Conservation (phyloP, 2,888 invertebrate genomes). For the Abscondita cerata region DNA sequence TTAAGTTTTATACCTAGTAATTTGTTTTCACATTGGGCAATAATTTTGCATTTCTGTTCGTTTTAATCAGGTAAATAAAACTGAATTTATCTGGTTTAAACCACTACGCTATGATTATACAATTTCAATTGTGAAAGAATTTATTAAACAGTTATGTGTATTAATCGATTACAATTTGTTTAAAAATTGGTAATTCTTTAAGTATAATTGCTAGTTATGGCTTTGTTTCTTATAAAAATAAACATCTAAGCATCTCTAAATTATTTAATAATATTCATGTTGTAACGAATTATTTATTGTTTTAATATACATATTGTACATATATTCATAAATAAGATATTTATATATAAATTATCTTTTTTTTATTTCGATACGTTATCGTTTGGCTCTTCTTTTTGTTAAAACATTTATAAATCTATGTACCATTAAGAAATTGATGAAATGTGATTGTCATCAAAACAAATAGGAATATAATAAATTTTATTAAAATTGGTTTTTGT, state of each 20-base stretch:
- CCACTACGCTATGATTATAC: not conserved
- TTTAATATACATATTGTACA: conserved; percentile 15
- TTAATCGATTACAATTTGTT: conserved; percentile 7
- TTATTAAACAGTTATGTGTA: not conserved
- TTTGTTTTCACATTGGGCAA: not conserved
- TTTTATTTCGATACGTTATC: too few species aligned
- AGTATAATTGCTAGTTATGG: conserved; percentile 30
- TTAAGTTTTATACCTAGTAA: not conserved
- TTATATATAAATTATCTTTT: not conserved
- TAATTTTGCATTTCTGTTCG: not conserved
- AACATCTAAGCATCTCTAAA: conserved; percentile 23
- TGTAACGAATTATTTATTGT: conserved; percentile 11
- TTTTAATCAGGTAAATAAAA: too few species aligned
- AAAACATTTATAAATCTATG: too few species aligned
- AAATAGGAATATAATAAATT: not conserved
- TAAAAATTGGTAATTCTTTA: conserved; percentile 22
- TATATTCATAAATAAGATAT: conserved; percentile 1
- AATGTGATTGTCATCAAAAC: too few species aligned
- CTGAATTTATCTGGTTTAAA: not conserved
- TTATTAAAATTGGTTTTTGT: conserved; percentile 20
- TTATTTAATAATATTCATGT: conserved; percentile 6
- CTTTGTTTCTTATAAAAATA: conserved; percentile 30
- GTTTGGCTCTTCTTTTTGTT: too few species aligned
- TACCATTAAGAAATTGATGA: too few species aligned
- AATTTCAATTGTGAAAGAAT: too few species aligned